Evolutionary conservation across 2,797 vertebrate species (phyloP).

Genomic region (Euphonia xanthogaster): DNA sequence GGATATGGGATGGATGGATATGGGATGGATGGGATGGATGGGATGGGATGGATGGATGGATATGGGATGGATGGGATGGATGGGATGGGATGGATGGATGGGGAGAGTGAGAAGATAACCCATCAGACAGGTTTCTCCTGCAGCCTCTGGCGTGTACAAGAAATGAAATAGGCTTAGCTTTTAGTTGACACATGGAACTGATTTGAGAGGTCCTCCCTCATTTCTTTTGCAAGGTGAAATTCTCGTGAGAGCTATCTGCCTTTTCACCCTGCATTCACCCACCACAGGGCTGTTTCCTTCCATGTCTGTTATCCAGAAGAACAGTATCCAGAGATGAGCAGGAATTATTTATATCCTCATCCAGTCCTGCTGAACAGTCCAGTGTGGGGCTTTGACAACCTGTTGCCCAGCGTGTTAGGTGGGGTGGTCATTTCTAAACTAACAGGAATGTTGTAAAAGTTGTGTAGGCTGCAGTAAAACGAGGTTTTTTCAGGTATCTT

Average conservation of each 20-base stretch:
- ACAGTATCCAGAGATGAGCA: neutral
- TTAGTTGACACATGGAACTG: neutral
- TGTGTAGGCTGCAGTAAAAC: neutral
- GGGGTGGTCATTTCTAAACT: neutral
- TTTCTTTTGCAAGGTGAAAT: neutral
- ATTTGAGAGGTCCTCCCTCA: neutral
- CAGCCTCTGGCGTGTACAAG: neutral
- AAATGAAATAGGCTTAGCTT: neutral
- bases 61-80: neutral
- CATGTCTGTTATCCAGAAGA: fast-evolving
- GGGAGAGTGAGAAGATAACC: neutral
- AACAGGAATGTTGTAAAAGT: neutral
- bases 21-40: too few species aligned
- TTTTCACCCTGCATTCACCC: neutral
- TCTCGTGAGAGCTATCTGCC: fast-evolving
- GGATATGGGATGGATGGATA: too few species aligned
- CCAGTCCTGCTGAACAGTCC: neutral
- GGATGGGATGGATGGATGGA: too few species aligned
- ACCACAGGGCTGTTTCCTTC: neutral
- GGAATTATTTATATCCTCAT: neutral
- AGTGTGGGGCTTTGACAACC: neutral
- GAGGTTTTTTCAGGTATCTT: neutral
- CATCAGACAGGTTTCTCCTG: neutral
- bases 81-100: neutral
- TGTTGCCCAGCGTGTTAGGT: fast-evolving